Conservation (phyloP, 2,113 vertebrate genomes). For the Isurus oxyrinchus region DNA sequence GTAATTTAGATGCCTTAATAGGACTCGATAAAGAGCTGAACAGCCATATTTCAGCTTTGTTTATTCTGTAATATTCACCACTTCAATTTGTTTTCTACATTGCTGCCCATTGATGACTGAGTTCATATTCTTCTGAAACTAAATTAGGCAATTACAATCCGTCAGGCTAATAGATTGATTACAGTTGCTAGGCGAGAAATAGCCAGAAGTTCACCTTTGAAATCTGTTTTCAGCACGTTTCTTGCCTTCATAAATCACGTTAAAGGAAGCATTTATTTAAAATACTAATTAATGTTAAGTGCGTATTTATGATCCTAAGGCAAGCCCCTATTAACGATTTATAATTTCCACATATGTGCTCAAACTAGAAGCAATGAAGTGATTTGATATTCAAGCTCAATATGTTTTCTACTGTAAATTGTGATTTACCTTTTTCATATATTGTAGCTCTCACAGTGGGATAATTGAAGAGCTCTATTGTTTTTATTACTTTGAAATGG, state of each 20-base stretch:
- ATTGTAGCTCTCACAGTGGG: background rate
- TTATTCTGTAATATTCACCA: background rate
- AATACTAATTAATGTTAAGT: slow-evolving; percentile 38
- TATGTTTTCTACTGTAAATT: background rate
- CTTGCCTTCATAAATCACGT: slow-evolving; percentile 35
- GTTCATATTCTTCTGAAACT: slow-evolving; percentile 36
- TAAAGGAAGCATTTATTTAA: slow-evolving; percentile 38
- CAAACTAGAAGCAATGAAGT: background rate
- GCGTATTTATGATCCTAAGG: slow-evolving; percentile 37
- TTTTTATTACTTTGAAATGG: background rate
- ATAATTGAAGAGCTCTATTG: background rate
- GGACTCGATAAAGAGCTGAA: slow-evolving; percentile 7
- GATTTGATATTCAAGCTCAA: background rate
- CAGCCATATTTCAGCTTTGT: background rate
- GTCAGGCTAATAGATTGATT: slow-evolving; percentile 32
- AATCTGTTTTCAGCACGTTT: slow-evolving; percentile 9
- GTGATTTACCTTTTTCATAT: background rate
- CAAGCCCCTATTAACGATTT: slow-evolving; percentile 33
- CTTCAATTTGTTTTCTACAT: slow-evolving; percentile 2
- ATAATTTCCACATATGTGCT: slow-evolving; percentile 37
- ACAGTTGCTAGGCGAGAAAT: slow-evolving; percentile 20
- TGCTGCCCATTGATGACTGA: slow-evolving; percentile 3
- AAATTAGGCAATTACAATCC: slow-evolving; percentile 36
- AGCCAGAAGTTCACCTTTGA: slow-evolving; percentile 33
- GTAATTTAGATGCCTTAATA: slow-evolving; percentile 10